A percentile compares a stretch with the other conserved stretches of the same genome.
Conservation (phyloP, 2,888 invertebrate genomes). For the Aethes cnicana region DNA sequence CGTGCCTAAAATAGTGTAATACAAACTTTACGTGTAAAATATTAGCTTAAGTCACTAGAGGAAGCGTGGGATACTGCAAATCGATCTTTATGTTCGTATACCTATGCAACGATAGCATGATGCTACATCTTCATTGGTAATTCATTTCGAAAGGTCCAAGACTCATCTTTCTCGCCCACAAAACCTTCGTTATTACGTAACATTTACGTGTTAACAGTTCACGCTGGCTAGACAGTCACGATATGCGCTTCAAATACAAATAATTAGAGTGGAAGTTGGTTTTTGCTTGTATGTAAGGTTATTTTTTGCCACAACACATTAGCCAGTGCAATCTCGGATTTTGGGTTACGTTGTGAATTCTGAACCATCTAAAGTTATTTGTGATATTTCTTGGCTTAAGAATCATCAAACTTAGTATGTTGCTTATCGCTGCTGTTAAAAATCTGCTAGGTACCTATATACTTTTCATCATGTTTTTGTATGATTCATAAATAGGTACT, state of each 20-base stretch:
- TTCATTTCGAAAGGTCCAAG: background rate
- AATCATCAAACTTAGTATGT: too few species aligned
- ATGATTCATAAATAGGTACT: too few species aligned
- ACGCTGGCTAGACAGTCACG: slow-evolving; percentile 10
- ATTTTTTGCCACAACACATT: slow-evolving; percentile 7
- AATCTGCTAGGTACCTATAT: too few species aligned
- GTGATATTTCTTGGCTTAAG: too few species aligned
- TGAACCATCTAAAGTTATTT: too few species aligned
- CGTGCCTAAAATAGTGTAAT: too few species aligned
- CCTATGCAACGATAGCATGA: background rate
- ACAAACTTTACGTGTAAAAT: too few species aligned
- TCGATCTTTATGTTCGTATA: background rate
- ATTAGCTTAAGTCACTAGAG: too few species aligned
- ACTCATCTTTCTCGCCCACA: background rate
- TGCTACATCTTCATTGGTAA: too few species aligned
- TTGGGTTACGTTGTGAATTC: background rate
- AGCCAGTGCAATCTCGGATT: slow-evolving; percentile 1
- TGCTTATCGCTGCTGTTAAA: too few species aligned
- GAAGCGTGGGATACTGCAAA: background rate
- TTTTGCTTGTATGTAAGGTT: slow-evolving; percentile 11
- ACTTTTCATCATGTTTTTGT: too few species aligned
- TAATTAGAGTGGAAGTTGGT: slow-evolving; percentile 15
- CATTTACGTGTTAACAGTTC: slow-evolving; percentile 3
- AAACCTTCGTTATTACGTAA: slow-evolving; percentile 4
- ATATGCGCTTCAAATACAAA: slow-evolving; percentile 10